phyloP scores from a whole-genome alignment of 2,797 vertebrate genomes.

The Phalanger gymnotis region DNA sequence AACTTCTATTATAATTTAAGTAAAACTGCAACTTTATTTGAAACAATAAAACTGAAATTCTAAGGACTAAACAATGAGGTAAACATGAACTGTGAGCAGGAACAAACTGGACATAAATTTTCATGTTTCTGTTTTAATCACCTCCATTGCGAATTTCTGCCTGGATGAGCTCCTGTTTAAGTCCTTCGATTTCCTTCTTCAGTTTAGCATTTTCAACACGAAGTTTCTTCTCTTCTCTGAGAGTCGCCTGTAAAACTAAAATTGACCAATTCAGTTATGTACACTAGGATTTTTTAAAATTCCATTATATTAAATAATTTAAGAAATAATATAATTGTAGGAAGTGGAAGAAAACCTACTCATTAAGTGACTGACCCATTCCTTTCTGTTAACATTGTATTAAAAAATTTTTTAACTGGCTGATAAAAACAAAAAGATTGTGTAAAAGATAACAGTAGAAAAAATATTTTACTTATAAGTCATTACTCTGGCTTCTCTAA shows the following conservation, averaged over 20 bases:
- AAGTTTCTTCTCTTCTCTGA: constrained; percentile 97
- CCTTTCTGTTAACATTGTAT: not conserved
- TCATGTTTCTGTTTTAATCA: constrained; percentile 63
- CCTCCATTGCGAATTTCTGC: constrained; percentile 95
- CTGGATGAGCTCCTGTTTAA: constrained; percentile 94
- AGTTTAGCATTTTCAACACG: constrained; percentile 96
- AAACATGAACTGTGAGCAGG: constrained; percentile 29
- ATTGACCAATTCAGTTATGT: constrained; percentile 36
- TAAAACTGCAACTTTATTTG: constrained; percentile 37
- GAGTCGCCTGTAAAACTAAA: constrained; percentile 93
- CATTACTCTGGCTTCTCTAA: constrained; percentile 21
- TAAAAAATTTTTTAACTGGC: not conserved
- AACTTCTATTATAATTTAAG: constrained; percentile 11
- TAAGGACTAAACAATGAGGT: constrained; percentile 11
- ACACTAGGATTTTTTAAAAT: constrained; percentile 1
- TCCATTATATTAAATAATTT: constrained; percentile 29
- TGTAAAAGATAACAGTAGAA: not conserved
- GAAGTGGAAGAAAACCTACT: not conserved
- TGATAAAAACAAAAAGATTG: not conserved
- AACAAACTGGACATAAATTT: not conserved
- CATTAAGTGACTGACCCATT: constrained; percentile 16
- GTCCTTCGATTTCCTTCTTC: constrained; percentile 95
- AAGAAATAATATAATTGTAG: not conserved
- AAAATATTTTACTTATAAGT: constrained; percentile 21
- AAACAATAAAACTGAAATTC: constrained; percentile 2